A percentile compares a stretch with the other conserved stretches of the same genome.
Evolutionary conservation across 2,113 vertebrate species (phyloP).

Genomic region (Rafetus swinhoei): DNA sequence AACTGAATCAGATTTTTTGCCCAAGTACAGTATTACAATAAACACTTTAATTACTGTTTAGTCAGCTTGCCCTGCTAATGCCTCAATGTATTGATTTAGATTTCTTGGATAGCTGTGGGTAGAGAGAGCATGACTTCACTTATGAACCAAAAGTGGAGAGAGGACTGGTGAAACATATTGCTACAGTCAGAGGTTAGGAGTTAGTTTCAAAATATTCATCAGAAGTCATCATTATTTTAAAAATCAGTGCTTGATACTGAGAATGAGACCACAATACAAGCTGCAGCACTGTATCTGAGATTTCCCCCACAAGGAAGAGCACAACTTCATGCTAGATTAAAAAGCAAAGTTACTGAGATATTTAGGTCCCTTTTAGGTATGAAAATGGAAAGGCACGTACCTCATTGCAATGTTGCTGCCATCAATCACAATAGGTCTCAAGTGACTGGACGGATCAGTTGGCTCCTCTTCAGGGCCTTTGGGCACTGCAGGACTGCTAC

Average conservation of each 20-base stretch:
- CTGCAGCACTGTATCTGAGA: neutral
- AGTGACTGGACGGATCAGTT: neutral
- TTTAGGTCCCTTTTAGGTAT: neutral
- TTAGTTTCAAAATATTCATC: neutral
- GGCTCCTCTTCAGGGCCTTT: constrained; percentile 14
- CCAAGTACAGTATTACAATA: neutral
- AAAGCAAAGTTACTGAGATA: neutral
- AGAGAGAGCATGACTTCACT: neutral
- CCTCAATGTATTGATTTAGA: neutral
- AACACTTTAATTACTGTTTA: neutral
- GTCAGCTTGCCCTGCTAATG: neutral
- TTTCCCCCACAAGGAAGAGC: neutral
- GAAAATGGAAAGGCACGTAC: constrained; percentile 66
- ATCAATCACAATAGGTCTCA: constrained; percentile 90
- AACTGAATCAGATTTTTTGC: neutral
- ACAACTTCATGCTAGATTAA: neutral
- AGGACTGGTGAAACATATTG: neutral
- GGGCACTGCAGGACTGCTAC: neutral
- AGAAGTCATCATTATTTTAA: rapidly evolving
- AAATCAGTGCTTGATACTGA: neutral
- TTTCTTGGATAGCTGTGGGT: neutral
- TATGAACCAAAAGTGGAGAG: neutral
- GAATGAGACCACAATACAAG: neutral
- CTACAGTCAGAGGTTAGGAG: neutral
- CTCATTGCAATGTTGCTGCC: constrained; percentile 96